Evolutionary conservation across 2,113 vertebrate genomes (phyloP).

Genomic region (Seriola aureovittata): DNA sequence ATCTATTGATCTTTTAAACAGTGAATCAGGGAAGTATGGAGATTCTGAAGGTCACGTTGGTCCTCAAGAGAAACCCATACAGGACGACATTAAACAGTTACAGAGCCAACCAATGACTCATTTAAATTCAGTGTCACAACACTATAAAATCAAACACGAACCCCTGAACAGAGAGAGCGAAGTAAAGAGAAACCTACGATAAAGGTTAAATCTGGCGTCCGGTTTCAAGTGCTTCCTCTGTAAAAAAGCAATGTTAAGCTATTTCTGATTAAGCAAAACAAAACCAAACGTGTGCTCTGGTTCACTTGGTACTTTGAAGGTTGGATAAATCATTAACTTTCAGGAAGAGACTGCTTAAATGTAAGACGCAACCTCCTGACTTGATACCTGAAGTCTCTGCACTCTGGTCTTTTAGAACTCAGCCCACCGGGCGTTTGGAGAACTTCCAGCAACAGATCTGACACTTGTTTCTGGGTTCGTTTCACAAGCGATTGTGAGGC

Average conservation of each 20-base stretch:
- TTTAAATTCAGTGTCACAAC: not conserved
- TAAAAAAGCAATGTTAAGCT: conserved; percentile 21
- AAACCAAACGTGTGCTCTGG: conserved; percentile 42
- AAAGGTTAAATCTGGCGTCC: not conserved
- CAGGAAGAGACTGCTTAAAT: not conserved
- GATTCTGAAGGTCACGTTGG: conserved; percentile 27
- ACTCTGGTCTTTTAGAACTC: not conserved
- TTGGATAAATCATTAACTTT: conserved; percentile 77
- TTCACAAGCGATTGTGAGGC: not conserved
- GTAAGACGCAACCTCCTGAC: not conserved
- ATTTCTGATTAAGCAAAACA: conserved; percentile 32
- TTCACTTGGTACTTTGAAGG: conserved; percentile 50
- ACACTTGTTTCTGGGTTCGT: not conserved
- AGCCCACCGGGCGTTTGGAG: not conserved
- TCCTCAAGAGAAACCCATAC: not conserved
- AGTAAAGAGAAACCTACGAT: not conserved
- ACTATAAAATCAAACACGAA: not conserved
- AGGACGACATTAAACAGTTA: not conserved
- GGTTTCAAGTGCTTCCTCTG: conserved; percentile 11
- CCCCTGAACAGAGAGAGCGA: not conserved
- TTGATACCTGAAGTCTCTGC: not conserved
- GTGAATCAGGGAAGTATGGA: not conserved
- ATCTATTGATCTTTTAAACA: conserved; percentile 63
- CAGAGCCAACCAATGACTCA: not conserved
- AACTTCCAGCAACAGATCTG: not conserved